These are phyloP conservation scores for Xanthia togata DNA, from an alignment of 2,888 invertebrate species.

Conservation along the genomic window DNA sequence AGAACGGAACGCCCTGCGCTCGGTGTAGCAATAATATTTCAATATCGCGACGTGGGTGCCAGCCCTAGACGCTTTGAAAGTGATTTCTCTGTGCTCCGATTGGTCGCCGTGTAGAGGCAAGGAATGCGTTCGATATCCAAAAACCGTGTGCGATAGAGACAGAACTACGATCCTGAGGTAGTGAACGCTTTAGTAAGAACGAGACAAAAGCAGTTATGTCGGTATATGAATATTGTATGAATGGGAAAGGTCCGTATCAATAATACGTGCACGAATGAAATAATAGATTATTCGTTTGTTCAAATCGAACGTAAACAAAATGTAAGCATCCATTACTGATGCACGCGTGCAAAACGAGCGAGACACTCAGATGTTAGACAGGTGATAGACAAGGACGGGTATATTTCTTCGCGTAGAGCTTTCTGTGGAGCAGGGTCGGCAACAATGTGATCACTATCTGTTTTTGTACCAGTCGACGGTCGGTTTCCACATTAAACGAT, in stretches of 20 bases:
- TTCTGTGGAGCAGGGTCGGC: slow-evolving; percentile 63
- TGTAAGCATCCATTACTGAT: slow-evolving; percentile 89
- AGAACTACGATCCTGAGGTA: slow-evolving; percentile 39
- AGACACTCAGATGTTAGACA: slow-evolving; percentile 55
- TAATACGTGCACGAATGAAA: slow-evolving; percentile 90
- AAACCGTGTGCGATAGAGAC: slow-evolving; percentile 75
- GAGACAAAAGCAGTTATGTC: slow-evolving; percentile 77
- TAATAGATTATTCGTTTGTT: slow-evolving; percentile 91
- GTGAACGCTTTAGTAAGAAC: slow-evolving; percentile 57
- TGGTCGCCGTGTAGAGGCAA: slow-evolving; percentile 73
- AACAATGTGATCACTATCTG: slow-evolving; percentile 80
- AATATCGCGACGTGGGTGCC: slow-evolving; percentile 83
- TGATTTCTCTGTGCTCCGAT: slow-evolving; percentile 83
- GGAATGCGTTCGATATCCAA: slow-evolving; percentile 79
- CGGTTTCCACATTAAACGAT: slow-evolving; percentile 90
- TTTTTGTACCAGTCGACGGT: slow-evolving; percentile 88
- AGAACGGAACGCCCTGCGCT: slow-evolving; percentile 84
- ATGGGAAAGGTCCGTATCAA: slow-evolving; percentile 87
- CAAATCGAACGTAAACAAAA: slow-evolving; percentile 90
- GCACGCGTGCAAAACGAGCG: slow-evolving; percentile 74
- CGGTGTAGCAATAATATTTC: slow-evolving; percentile 87
- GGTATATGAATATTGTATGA: slow-evolving; percentile 86
- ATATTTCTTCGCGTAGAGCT: slow-evolving; percentile 68
- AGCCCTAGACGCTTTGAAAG: slow-evolving; percentile 81
- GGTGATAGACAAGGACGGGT: slow-evolving; percentile 76